Base-by-base conservation (phyloP, 2,113 vertebrate genomes). In the Oxyura jamaicensis region DNA sequence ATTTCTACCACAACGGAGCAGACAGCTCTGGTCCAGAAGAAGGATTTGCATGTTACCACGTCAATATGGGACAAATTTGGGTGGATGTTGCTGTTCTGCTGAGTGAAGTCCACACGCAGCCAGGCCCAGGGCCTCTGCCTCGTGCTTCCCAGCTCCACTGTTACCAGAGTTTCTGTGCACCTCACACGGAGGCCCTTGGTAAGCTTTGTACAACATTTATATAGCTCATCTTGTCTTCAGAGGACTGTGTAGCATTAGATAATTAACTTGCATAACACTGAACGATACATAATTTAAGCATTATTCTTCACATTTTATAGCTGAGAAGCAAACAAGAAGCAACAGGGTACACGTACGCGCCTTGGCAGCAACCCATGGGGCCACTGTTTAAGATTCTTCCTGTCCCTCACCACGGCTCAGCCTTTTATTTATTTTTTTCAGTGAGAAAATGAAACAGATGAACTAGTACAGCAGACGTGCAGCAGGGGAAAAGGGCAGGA, bases 201-300 rank as follows among this genome's bases (percentile, higher is more conserved):
- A 48, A 95, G 87, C 92, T 65, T 87, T 62, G n/a, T 3, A 48
- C 69, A 71, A 68, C 82, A 76, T 90, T 90, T 77, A 87, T 21
- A 73, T 52, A 42, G 82, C 4, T 25, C 53, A 39, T 90, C 95
- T 93, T 31, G 50, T 91, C 95, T 85, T 83, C 92, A 90, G 50
- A 93, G 56, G 59, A 76, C 85, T 81, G 18, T 2, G 50, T 18
- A 93, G 73, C 71, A 44, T 81, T 56, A 94, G 28, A 80, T 69
- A 94, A 96, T 96, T 94, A 92, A 83, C 92, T 96, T 26, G 1
- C 56, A 89, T 41, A 19, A 83, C 76, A 33, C 53, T 68, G 62
- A 87, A 86, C 36, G 68, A 94, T 83, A 76, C 60, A 63, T 82
- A 96, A 96, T 95, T 94, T 88, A 96, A 95, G 75, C 31, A 80